Evolutionary conservation across 92 coral and sea anemone species (phyloP).

Genomic region (Parazoanthus atlanticus): DNA sequence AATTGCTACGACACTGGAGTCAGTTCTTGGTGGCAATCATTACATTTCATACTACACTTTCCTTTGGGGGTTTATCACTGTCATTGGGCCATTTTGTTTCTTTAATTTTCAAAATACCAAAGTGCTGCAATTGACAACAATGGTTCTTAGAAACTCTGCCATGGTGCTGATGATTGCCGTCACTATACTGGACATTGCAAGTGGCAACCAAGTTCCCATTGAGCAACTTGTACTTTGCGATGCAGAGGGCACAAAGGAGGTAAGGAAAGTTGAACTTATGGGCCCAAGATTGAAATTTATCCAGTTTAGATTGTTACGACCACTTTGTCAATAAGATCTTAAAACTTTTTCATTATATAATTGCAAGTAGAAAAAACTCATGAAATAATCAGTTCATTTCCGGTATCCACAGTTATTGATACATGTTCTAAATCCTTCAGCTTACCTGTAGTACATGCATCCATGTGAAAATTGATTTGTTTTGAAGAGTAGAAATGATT

Average conservation of each 20-base stretch:
- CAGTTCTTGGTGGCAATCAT: constrained; percentile 63
- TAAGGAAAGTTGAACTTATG: not conserved
- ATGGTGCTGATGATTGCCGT: constrained; percentile 71
- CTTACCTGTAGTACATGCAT: no score
- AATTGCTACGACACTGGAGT: constrained; percentile 73
- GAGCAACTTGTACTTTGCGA: constrained; percentile 68
- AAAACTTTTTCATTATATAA: not conserved
- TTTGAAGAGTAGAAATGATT: no score
- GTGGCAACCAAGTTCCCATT: constrained; percentile 66
- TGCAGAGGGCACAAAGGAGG: constrained; percentile 72
- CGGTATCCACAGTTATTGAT: no score
- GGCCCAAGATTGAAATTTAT: not conserved
- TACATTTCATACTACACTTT: constrained; percentile 75
- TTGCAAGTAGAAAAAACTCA: no score
- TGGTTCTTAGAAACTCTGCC: constrained; percentile 80
- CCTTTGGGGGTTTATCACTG: constrained; percentile 71
- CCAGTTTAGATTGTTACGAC: not conserved
- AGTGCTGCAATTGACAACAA: constrained; percentile 71
- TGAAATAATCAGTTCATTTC: no score
- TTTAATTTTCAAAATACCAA: constrained; percentile 82
- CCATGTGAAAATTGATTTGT: no score
- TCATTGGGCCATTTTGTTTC: constrained; percentile 84
- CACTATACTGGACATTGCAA: constrained; percentile 63
- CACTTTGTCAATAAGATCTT: not conserved
- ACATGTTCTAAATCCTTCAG: no score